Evolutionary conservation across 1,140 invertebrate species (phyloP).

Genomic region (Lepidurus packardi): DNA sequence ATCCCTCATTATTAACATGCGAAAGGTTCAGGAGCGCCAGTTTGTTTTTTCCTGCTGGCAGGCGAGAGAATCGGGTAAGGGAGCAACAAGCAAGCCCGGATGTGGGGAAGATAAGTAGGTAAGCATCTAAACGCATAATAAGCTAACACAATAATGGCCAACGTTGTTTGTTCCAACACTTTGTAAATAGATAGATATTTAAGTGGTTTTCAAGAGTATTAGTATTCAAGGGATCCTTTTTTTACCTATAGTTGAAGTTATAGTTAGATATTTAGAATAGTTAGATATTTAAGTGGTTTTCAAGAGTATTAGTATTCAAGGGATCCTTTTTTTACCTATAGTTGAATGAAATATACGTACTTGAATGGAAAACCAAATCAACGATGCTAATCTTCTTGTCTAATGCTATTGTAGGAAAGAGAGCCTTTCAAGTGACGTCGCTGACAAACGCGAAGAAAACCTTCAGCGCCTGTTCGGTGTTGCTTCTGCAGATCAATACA

Average conservation of each 20-base stretch:
- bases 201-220: no score
- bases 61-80: no score
- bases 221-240: not conserved
- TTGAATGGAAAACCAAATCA: not conserved
- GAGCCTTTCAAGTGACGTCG: not conserved
- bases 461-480: not conserved
- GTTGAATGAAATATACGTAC: not conserved
- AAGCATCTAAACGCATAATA: not conserved
- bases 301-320: no score
- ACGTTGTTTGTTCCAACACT: not conserved
- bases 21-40: not conserved
- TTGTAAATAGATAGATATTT: no score
- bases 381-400: not conserved
- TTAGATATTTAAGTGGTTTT: no score
- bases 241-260: no score
- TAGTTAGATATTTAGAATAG: no score
- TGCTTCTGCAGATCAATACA: conserved; percentile 10
- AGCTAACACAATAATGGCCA: not conserved
- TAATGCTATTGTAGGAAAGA: not conserved
- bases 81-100: not conserved
- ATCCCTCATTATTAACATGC: no score
- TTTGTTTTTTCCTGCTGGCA: not conserved
- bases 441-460: not conserved
- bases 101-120: conserved; percentile 14
- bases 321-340: not conserved